Evolutionary conservation across 2,888 invertebrate genomes (phyloP).

Genomic region (Ophion ellenae): DNA sequence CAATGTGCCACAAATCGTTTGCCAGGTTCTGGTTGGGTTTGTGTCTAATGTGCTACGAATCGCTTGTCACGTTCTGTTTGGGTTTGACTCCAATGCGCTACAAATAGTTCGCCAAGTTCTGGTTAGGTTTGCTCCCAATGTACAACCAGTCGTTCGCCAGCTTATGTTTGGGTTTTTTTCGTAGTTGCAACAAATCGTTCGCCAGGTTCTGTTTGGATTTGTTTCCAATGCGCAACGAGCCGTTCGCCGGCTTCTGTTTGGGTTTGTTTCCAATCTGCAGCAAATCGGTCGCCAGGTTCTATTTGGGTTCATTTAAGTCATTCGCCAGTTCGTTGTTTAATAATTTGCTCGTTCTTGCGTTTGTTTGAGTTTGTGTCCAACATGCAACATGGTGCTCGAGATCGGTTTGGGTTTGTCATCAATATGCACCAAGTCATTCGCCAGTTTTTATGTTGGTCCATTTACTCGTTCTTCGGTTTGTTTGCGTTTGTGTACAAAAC

Average conservation of each 20-base stretch:
- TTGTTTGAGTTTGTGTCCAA: not conserved
- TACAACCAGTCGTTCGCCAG: not conserved
- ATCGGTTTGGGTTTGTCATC: too few relatives aligned
- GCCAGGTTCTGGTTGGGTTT: not conserved
- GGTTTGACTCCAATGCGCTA: not conserved
- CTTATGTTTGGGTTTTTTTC: not conserved
- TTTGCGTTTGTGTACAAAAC: too few relatives aligned
- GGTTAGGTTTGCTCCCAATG: not conserved
- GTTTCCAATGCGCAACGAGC: too few relatives aligned
- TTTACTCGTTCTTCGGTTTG: too few relatives aligned
- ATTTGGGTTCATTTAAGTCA: too few relatives aligned
- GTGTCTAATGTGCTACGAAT: not conserved
- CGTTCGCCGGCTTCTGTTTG: too few relatives aligned
- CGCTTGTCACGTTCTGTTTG: not conserved
- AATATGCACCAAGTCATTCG: too few relatives aligned
- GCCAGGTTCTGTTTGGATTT: too few relatives aligned
- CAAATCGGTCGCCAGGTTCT: not conserved
- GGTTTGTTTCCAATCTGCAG: not conserved
- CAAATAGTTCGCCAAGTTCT: not conserved
- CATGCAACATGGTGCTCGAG: too few relatives aligned
- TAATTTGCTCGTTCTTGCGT: too few relatives aligned
- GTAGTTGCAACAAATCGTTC: not conserved
- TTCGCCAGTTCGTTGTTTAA: too few relatives aligned
- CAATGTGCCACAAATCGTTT: not conserved
- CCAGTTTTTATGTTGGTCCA: too few relatives aligned